phyloP scores from a whole-genome alignment of 2,113 vertebrate genomes.

The Ailuropoda melanoleuca region DNA sequence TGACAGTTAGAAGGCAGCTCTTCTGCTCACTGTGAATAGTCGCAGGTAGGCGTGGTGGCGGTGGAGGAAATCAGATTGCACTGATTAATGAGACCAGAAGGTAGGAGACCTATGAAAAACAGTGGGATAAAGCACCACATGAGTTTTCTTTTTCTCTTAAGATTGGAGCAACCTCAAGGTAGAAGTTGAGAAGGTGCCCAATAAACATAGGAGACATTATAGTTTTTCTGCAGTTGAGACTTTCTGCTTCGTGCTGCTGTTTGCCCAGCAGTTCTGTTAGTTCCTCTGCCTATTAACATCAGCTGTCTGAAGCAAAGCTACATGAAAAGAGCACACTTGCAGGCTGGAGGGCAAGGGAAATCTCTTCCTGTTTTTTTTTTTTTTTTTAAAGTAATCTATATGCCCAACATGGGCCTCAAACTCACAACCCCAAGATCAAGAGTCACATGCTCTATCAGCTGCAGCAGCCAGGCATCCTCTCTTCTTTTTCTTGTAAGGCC shows the following conservation, averaged over 20 bases:
- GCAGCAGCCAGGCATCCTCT: neutral
- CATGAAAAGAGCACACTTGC: neutral
- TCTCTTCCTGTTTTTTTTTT: neutral
- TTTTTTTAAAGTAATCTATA: neutral
- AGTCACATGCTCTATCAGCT: neutral
- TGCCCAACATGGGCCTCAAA: neutral
- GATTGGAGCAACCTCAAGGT: neutral
- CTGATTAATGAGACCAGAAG: neutral
- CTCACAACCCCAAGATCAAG: neutral
- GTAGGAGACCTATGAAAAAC: neutral
- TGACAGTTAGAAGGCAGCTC: neutral
- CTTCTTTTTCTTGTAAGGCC: neutral
- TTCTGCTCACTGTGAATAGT: neutral
- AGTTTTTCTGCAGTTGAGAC: neutral
- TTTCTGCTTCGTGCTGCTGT: neutral
- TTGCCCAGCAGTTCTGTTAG: neutral
- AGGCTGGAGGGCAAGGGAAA: neutral
- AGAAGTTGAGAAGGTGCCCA: neutral
- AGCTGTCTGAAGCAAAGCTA: neutral
- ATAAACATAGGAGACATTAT: neutral
- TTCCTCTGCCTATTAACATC: neutral
- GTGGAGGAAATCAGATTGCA: neutral
- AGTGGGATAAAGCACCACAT: neutral
- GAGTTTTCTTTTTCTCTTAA: neutral
- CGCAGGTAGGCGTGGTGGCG: fast-evolving